These are phyloP conservation scores for Ametastegia equiseti DNA, from an alignment of 2,888 invertebrate genomes.

Conservation along the genomic window DNA sequence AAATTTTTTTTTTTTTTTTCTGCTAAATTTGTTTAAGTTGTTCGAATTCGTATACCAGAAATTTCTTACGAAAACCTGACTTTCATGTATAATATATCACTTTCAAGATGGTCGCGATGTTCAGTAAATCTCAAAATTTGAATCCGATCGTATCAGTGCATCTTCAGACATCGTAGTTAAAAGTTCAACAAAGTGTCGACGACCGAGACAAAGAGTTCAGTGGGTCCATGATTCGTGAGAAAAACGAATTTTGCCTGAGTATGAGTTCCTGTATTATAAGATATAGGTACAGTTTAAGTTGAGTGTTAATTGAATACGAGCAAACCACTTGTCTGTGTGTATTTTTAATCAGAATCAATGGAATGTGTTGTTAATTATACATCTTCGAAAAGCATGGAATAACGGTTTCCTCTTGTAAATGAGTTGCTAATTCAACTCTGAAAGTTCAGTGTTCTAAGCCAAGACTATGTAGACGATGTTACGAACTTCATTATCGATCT, in stretches of 20 bases:
- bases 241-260: background rate
- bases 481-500: constrained; percentile 36
- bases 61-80: background rate
- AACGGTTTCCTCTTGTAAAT: background rate
- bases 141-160: constrained; percentile 6
- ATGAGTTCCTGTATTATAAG: background rate
- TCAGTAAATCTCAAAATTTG: background rate
- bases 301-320: background rate
- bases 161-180: background rate
- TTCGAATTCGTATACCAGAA: background rate
- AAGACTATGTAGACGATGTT: constrained; percentile 15
- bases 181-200: background rate
- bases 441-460: background rate
- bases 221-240: background rate
- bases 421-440: background rate
- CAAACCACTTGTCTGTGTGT: no score
- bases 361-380: background rate
- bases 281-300: background rate
- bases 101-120: background rate
- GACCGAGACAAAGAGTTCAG: background rate
- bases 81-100: background rate
- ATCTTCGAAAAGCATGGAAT: no score
- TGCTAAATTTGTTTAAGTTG: background rate
- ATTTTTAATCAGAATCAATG: background rate
- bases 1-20: background rate